phyloP scores from a whole-genome alignment of 1,140 invertebrate species.

The Apis mellifera region Amel_HAv3.1 CM009940.2:12251001-12251500 shows the following conservation, averaged over 20 bases:
- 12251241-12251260: conserved; percentile 56
- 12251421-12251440: conserved; percentile 4
- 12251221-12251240: conserved; percentile 42
- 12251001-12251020: neutral
- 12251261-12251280: conserved; percentile 49
- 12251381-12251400: conserved; percentile 1
- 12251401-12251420: conserved; percentile 37
- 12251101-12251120: conserved; percentile 43
- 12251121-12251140: conserved; percentile 45
- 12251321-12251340: conserved; percentile 34
- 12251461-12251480: conserved; percentile 27
- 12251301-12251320: conserved; percentile 29
- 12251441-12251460: conserved; percentile 27
- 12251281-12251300: conserved; percentile 36
- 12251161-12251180: conserved; percentile 56
- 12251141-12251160: conserved; percentile 53
- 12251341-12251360: neutral
- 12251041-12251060: conserved; percentile 35
- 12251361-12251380: neutral
- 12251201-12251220: conserved; percentile 58
- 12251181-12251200: conserved; percentile 51
- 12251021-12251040: conserved; percentile 38
- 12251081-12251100: conserved; percentile 48
- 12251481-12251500: neutral
- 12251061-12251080: conserved; percentile 33